phyloP scores from a whole-genome alignment of 2,888 invertebrate genomes.

The Lamellibrachia satsuma region DNA sequence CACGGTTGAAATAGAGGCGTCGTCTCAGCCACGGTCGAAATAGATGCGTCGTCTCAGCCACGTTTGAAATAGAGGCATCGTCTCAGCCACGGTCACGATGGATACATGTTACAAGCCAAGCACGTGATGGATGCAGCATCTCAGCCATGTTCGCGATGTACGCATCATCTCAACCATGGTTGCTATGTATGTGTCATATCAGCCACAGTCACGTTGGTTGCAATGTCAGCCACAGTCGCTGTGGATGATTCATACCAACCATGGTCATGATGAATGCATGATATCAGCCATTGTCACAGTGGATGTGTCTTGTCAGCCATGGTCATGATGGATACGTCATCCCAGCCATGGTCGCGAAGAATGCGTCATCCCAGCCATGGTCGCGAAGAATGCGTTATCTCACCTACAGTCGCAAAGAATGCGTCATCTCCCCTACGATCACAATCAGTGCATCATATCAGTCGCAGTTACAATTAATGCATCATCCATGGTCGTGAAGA shows the following conservation, averaged over 20 bases:
- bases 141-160: not conserved
- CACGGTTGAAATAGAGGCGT: too few relatives aligned
- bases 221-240: not conserved
- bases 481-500: not conserved
- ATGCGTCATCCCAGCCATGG: not conserved
- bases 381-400: not conserved
- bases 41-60: too few relatives aligned
- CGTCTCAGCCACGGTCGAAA: too few relatives aligned
- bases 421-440: not conserved
- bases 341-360: not conserved
- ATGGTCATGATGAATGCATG: not conserved
- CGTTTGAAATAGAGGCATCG: too few relatives aligned
- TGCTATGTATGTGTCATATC: not conserved
- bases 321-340: not conserved
- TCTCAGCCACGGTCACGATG: not conserved
- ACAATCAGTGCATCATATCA: not conserved
- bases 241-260: not conserved
- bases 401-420: not conserved
- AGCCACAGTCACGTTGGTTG: not conserved
- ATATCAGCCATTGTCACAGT: not conserved
- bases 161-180: not conserved
- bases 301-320: not conserved
- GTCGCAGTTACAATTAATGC: not conserved
- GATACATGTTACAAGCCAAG: too few relatives aligned
- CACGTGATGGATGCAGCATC: not conserved